Conservation (phyloP, 2,797 vertebrate species). For the Sebastes diaconus region DNA sequence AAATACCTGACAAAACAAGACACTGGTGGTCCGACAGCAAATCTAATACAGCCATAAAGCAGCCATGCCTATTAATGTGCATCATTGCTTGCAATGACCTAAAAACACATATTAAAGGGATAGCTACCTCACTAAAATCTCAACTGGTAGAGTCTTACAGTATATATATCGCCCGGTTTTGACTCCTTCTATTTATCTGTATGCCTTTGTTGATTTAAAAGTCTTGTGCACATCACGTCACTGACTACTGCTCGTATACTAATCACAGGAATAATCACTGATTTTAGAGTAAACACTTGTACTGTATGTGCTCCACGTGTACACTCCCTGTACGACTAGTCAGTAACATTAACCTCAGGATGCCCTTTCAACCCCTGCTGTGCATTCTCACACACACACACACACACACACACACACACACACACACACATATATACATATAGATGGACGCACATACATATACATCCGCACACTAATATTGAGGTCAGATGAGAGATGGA, state of each 20-base stretch:
- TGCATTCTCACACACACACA: constrained; percentile 24
- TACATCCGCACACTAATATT: constrained; percentile 55
- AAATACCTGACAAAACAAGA: background rate
- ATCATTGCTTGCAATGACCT: constrained; percentile 6
- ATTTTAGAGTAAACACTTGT: background rate
- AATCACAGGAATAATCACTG: background rate
- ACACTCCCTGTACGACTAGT: constrained; percentile 1
- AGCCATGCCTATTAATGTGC: constrained; percentile 6
- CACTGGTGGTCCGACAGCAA: background rate
- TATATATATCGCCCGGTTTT: background rate
- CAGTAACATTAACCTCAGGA: constrained; percentile 48
- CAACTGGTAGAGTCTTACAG: background rate
- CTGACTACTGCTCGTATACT: background rate
- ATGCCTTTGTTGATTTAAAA: background rate
- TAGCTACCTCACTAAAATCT: background rate
- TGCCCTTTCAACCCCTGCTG: constrained; percentile 39
- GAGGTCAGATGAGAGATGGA: constrained; percentile 74
- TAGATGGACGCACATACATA: constrained; percentile 4
- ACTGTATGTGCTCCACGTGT: background rate
- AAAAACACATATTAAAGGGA: constrained; percentile 4
- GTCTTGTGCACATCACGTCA: background rate
- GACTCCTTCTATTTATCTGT: background rate
- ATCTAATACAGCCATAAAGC: constrained; percentile 1
- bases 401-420: background rate
- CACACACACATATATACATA: background rate